phyloP scores from a whole-genome alignment of 2,113 vertebrate species.

The Tyto alba region DNA sequence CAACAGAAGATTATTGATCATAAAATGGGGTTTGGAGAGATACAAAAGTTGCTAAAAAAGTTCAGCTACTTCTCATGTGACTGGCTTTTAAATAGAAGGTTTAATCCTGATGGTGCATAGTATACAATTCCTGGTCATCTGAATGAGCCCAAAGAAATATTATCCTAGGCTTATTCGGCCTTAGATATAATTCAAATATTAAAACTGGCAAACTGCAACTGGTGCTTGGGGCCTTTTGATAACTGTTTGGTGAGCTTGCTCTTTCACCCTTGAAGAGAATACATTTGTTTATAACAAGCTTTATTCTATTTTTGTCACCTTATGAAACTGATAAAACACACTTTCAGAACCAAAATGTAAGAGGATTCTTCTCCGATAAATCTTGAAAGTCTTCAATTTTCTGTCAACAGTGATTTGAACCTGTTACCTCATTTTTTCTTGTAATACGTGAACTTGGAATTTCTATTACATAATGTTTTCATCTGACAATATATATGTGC shows the following conservation, averaged over 20 bases:
- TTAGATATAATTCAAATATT: not conserved
- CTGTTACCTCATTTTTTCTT: slow-evolving; percentile 7
- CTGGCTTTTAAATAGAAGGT: not conserved
- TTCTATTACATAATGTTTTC: slow-evolving; percentile 22
- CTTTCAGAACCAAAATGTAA: not conserved
- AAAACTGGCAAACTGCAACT: not conserved
- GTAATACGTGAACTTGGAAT: not conserved
- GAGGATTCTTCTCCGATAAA: slow-evolving; percentile 22
- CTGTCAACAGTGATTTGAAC: not conserved
- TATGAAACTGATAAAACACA: not conserved
- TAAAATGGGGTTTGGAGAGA: not conserved
- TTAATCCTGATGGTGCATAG: not conserved
- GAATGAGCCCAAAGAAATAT: not conserved
- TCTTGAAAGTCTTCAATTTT: not conserved
- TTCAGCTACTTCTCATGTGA: not conserved
- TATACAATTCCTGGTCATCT: not conserved
- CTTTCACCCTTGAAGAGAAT: not conserved
- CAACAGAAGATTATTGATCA: not conserved
- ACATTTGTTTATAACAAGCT: not conserved
- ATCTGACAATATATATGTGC: not conserved
- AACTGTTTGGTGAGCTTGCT: not conserved
- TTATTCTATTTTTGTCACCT: not conserved
- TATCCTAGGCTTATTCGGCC: not conserved
- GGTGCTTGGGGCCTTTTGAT: not conserved
- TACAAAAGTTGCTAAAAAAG: not conserved